A percentile compares a stretch with the other conserved stretches of the same genome.
Conservation (phyloP, 2,888 invertebrate species). For the Charanyca ferruginea region DNA sequence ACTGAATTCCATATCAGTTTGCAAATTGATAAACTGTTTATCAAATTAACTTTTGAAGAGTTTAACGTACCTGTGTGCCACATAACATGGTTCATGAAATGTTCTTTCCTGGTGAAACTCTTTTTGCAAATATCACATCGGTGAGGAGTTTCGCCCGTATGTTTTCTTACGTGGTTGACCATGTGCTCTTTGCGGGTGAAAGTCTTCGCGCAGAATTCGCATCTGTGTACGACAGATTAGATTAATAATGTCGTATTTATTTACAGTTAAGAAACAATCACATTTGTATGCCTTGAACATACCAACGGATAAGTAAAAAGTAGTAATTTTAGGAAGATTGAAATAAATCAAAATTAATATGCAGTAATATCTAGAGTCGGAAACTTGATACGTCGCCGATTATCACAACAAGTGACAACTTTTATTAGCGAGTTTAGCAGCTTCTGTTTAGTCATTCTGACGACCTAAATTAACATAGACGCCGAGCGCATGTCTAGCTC, state of each 20-base stretch:
- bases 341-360: not conserved
- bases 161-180: constrained; percentile 95
- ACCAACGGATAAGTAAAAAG: too few relatives aligned
- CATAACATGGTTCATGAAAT: constrained; percentile 95
- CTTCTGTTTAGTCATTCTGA: not conserved
- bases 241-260: constrained; percentile 12
- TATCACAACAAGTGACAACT: constrained; percentile 7
- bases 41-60: not conserved
- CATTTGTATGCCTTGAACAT: not conserved
- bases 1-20: constrained; percentile 38
- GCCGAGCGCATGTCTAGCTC: not conserved
- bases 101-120: constrained; percentile 94
- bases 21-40: constrained; percentile 29
- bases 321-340: not conserved
- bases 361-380: not conserved
- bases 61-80: constrained; percentile 92
- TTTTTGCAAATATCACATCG: constrained; percentile 95
- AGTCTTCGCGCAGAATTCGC: constrained; percentile 94
- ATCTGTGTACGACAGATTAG: constrained; percentile 80
- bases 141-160: constrained; percentile 95
- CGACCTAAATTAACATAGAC: not conserved
- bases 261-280: not conserved
- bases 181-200: constrained; percentile 95
- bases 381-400: not conserved
- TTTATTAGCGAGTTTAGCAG: constrained; percentile 20